These are phyloP conservation scores for Chrysotoxum bicinctum DNA, from an alignment of 2,888 invertebrate species.

Conservation along the genomic window DNA sequence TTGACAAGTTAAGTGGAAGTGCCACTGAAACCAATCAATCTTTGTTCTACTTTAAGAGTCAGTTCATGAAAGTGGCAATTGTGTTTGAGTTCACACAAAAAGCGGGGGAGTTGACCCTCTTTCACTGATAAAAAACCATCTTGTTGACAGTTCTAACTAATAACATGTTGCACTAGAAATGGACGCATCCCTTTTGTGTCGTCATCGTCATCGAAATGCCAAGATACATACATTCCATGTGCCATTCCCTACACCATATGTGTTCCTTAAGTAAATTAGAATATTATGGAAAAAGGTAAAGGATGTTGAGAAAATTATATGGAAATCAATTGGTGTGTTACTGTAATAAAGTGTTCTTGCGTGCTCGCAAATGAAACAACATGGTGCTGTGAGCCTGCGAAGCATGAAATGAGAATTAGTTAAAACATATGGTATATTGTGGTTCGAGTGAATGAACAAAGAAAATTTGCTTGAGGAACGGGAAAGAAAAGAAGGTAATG, in stretches of 20 bases:
- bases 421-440: slow-evolving; percentile 26
- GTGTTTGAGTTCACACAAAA: slow-evolving; percentile 19
- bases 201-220: background rate
- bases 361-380: slow-evolving; percentile 42
- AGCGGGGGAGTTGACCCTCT: slow-evolving; percentile 25
- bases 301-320: slow-evolving; percentile 52
- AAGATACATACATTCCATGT: background rate
- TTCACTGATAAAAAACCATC: slow-evolving; percentile 34
- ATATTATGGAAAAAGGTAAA: background rate
- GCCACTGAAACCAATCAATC: slow-evolving; percentile 58
- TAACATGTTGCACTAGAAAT: slow-evolving; percentile 19
- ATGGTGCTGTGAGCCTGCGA: slow-evolving; percentile 39
- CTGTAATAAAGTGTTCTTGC: slow-evolving; percentile 8
- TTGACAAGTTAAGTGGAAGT: slow-evolving; percentile 67
- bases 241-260: slow-evolving; percentile 36
- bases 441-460: background rate
- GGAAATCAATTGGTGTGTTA: slow-evolving; percentile 61
- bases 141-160: slow-evolving; percentile 57
- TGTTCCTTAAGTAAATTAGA: background rate
- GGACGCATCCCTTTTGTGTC: slow-evolving; percentile 1
- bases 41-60: slow-evolving; percentile 4
- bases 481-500: background rate
- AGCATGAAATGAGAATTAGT: slow-evolving; percentile 64
- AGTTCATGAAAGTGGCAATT: slow-evolving; percentile 41
- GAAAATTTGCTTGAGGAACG: background rate